Evolutionary conservation across 2,888 invertebrate species (phyloP).

Genomic region (Thera obeliscata): DNA sequence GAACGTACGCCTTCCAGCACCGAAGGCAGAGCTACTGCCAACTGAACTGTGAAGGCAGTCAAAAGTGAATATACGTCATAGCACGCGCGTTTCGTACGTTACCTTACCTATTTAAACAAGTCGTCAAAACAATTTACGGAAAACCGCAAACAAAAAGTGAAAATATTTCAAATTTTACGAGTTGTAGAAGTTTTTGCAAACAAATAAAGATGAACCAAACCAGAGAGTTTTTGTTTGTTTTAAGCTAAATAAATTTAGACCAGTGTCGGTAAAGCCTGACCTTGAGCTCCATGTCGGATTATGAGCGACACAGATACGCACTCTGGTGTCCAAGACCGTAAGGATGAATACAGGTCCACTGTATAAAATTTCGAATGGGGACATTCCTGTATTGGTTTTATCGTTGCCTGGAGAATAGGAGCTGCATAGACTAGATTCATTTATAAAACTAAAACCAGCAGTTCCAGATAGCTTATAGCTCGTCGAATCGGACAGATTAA

Average conservation of each 20-base stretch:
- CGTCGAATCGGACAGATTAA: too few relatives aligned
- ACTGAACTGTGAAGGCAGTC: too few relatives aligned
- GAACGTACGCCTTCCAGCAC: too few relatives aligned
- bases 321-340: conserved; percentile 2
- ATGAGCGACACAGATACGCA: conserved; percentile 14
- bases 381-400: not conserved
- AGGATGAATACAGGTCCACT: not conserved
- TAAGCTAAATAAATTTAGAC: conserved; percentile 16
- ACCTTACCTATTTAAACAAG: not conserved
- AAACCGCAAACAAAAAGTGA: not conserved
- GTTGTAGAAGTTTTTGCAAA: conserved; percentile 11
- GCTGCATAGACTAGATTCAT: not conserved
- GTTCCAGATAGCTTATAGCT: too few relatives aligned
- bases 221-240: conserved; percentile 20
- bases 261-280: conserved; percentile 10
- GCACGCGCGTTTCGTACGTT: conserved; percentile 2
- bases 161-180: not conserved
- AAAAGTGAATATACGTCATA: conserved; percentile 5
- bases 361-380: not conserved
- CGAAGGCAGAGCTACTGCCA: too few relatives aligned
- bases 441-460: not conserved
- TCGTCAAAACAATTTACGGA: not conserved
- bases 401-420: not conserved
- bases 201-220: conserved; percentile 19
- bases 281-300: conserved; percentile 17